These are phyloP conservation scores for Sepioteuthis lessoniana DNA, from an alignment of 2,888 invertebrate species.

Conservation along the genomic window DNA sequence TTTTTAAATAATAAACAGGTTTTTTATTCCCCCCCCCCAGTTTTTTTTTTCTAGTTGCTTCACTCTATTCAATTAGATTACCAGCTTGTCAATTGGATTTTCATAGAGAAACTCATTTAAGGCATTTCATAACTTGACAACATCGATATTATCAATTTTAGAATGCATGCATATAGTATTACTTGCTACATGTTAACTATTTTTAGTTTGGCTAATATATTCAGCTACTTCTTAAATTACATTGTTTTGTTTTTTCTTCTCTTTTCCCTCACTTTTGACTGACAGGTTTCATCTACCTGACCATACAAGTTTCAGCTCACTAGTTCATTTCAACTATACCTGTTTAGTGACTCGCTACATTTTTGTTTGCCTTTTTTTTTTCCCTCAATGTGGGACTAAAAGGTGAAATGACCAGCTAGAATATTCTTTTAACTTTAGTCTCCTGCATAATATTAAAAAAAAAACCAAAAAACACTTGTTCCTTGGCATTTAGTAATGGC, in stretches of 20 bases:
- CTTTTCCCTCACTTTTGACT: background rate
- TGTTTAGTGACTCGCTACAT: background rate
- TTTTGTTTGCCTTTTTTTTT: background rate
- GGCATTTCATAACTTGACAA: background rate
- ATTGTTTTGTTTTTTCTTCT: background rate
- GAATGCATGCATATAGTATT: background rate
- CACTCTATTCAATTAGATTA: background rate
- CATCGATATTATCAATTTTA: conserved; percentile 21
- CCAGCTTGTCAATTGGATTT: background rate
- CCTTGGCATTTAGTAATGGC: too few species aligned
- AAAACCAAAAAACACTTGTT: too few species aligned
- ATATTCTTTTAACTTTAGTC: too few species aligned
- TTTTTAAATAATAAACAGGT: background rate
- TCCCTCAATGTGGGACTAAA: background rate
- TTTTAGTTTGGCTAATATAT: background rate
- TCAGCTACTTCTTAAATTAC: background rate
- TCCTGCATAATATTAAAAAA: too few species aligned
- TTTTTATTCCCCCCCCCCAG: too few species aligned
- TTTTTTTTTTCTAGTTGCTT: background rate
- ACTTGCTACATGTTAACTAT: background rate
- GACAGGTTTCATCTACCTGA: background rate
- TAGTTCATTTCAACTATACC: background rate
- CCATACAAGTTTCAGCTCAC: background rate
- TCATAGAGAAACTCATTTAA: background rate
- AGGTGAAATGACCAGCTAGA: background rate